phyloP scores from a whole-genome alignment of 2,797 vertebrate species.

The Eutrigla gurnardus region DNA sequence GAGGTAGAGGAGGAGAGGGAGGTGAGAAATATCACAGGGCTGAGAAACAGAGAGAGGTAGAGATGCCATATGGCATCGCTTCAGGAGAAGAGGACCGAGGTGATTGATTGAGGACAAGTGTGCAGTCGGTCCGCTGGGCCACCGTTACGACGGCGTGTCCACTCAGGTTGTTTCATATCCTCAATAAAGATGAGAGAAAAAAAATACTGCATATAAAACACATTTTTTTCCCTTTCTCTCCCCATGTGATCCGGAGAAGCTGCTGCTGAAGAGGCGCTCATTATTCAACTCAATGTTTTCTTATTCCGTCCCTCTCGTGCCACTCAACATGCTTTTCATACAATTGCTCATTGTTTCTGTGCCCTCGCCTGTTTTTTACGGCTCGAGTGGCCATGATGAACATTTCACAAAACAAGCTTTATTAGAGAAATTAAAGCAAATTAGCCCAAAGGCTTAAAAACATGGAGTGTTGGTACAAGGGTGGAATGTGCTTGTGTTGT shows the following conservation, averaged over 20 bases:
- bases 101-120: slow-evolving; percentile 57
- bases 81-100: slow-evolving; percentile 61
- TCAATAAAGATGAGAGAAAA: slow-evolving; percentile 9
- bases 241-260: background rate
- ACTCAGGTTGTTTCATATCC: slow-evolving; percentile 16
- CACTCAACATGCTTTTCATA: slow-evolving; percentile 11
- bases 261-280: slow-evolving; percentile 28
- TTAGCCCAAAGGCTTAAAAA: background rate
- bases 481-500: background rate
- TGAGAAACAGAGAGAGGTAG: slow-evolving; percentile 30
- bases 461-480: background rate
- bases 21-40: slow-evolving; percentile 37
- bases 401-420: background rate
- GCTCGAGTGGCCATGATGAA: background rate
- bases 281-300: slow-evolving; percentile 14
- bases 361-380: background rate
- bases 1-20: background rate
- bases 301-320: background rate
- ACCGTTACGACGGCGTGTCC: slow-evolving; percentile 26
- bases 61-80: slow-evolving; percentile 79
- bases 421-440: background rate
- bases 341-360: background rate
- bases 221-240: background rate
- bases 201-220: background rate
- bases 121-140: slow-evolving; percentile 29